phyloP scores from a whole-genome alignment of 2,888 invertebrate species.

The Phlogophora meticulosa region DNA sequence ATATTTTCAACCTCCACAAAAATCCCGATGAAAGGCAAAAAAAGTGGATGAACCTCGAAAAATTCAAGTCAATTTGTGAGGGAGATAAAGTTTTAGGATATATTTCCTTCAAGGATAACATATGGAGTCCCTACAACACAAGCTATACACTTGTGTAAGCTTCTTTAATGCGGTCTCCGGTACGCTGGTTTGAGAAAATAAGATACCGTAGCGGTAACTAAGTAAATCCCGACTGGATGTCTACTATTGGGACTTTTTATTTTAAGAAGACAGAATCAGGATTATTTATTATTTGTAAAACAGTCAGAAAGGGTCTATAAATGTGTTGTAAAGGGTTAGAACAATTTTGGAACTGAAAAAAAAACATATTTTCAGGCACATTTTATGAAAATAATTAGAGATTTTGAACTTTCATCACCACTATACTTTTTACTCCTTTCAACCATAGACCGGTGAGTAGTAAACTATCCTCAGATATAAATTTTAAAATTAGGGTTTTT shows the following conservation, averaged over 20 bases:
- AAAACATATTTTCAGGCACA: neutral
- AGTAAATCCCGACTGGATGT: slow-evolving; percentile 47
- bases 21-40: slow-evolving; percentile 31
- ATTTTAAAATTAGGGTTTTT: neutral
- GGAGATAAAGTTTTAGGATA: slow-evolving; percentile 52
- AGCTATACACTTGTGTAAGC: slow-evolving; percentile 58
- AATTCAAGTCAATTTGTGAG: slow-evolving; percentile 37
- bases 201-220: slow-evolving; percentile 54
- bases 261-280: slow-evolving; percentile 6
- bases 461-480: too few species aligned
- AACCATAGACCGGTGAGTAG: too few species aligned
- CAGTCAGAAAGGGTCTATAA: slow-evolving; percentile 10
- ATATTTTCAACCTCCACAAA: slow-evolving; percentile 31
- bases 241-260: slow-evolving; percentile 40
- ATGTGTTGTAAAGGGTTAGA: slow-evolving; percentile 12
- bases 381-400: neutral
- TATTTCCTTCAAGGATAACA: slow-evolving; percentile 45
- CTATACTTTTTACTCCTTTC: too few species aligned
- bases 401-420: too few species aligned
- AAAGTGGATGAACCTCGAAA: slow-evolving; percentile 24
- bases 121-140: slow-evolving; percentile 55
- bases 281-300: too few species aligned
- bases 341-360: neutral
- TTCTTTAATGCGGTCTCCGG: slow-evolving; percentile 56
- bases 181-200: slow-evolving; percentile 61